phyloP scores from a whole-genome alignment of 1,140 invertebrate species.

The Tetramorium simillimum region DNA sequence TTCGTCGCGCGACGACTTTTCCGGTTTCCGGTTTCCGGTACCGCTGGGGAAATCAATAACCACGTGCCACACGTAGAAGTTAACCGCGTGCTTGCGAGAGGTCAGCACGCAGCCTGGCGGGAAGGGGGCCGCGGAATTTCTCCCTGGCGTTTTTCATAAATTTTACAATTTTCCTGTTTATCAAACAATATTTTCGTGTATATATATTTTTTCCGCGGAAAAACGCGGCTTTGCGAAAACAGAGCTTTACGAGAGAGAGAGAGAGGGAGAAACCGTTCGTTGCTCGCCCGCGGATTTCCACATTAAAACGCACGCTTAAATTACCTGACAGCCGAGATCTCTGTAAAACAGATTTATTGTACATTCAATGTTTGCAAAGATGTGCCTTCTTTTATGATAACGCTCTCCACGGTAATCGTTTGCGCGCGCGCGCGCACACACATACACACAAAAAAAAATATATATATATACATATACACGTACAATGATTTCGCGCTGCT shows the following conservation, averaged over 20 bases:
- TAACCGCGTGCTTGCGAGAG: conserved; percentile 38
- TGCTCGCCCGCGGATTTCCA: not conserved
- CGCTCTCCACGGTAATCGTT: not conserved
- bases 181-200: not conserved
- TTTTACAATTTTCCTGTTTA: conserved; percentile 21
- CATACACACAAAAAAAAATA: not conserved
- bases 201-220: no score
- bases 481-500: not conserved
- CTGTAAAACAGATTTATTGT: not conserved
- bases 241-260: not conserved
- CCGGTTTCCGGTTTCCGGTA: not conserved
- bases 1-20: not conserved
- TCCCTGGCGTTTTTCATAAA: not conserved
- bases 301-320: not conserved
- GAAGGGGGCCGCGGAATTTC: not conserved
- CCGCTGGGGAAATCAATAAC: conserved; percentile 41
- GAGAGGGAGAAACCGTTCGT: not conserved
- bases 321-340: not conserved
- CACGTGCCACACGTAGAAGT: conserved; percentile 9
- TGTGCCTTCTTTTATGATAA: conserved; percentile 11
- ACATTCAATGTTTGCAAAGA: not conserved
- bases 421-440: not conserved
- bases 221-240: not conserved
- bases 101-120: conserved; percentile 29
- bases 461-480: no score